These are phyloP conservation scores for Synaphobranchus kaupii DNA, from an alignment of 2,797 vertebrate genomes.

Conservation along the genomic window DNA sequence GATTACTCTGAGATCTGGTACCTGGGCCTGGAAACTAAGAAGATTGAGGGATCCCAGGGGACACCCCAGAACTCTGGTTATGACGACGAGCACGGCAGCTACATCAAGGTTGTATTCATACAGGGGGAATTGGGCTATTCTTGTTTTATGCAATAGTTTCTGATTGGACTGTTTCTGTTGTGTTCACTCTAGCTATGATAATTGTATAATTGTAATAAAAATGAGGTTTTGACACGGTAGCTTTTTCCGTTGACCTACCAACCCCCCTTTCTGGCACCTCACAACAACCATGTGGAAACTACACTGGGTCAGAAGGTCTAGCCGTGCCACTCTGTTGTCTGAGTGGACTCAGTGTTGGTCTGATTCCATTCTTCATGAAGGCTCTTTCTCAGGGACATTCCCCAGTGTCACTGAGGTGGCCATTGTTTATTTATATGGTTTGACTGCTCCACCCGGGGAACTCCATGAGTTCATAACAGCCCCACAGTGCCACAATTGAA, in stretches of 20 bases:
- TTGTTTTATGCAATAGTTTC: neutral
- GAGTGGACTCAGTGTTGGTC: neutral
- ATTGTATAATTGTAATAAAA: neutral
- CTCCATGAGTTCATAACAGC: neutral
- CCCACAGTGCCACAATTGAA: neutral
- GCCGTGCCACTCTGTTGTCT: constrained; percentile 14
- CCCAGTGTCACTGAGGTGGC: constrained; percentile 1
- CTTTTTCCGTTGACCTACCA: constrained; percentile 25
- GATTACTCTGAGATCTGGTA: constrained; percentile 90
- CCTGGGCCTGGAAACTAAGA: constrained; percentile 88
- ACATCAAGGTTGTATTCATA: constrained; percentile 81
- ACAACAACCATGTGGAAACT: constrained; percentile 22
- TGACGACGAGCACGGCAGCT: constrained; percentile 90
- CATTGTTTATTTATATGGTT: constrained; percentile 28
- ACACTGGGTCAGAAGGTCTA: neutral
- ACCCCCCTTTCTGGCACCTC: neutral
- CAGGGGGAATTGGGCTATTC: neutral
- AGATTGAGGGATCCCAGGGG: constrained; percentile 79
- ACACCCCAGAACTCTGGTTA: constrained; percentile 82
- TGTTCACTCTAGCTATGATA: neutral
- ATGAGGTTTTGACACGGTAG: constrained; percentile 20
- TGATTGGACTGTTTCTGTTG: neutral
- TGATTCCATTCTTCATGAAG: constrained; percentile 21
- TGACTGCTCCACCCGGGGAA: constrained; percentile 28
- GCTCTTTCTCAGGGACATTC: constrained; percentile 27